phyloP scores from a whole-genome alignment of 1,140 invertebrate genomes.

The Philotrypesis tridentata region DNA sequence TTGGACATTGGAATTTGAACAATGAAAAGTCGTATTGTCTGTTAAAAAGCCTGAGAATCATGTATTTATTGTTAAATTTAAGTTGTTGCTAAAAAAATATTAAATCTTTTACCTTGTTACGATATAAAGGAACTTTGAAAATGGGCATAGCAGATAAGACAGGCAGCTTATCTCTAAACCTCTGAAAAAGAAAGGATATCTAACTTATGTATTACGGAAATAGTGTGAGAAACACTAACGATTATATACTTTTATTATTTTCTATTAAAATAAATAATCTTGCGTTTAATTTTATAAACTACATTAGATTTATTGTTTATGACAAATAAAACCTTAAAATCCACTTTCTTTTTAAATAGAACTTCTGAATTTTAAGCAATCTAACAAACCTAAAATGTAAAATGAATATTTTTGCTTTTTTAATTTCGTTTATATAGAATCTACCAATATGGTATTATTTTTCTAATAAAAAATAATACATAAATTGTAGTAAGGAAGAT shows the following conservation, averaged over 20 bases:
- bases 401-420: neutral
- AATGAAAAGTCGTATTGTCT: neutral
- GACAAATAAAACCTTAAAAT: neutral
- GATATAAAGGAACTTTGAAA: neutral
- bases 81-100: neutral
- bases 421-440: neutral
- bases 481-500: neutral
- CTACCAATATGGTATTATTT: neutral
- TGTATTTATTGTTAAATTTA: conserved; percentile 37
- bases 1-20: neutral
- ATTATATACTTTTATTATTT: conserved; percentile 22
- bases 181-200: conserved; percentile 5
- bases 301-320: neutral
- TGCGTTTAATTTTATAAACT: conserved; percentile 29
- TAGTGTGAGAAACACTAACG: neutral
- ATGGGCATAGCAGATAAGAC: neutral
- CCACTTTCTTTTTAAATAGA: neutral
- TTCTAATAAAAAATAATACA: neutral
- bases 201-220: neutral
- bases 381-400: neutral
- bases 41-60: neutral
- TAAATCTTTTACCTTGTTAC: neutral
- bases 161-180: conserved; percentile 30
- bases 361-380: neutral
- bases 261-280: neutral